These are phyloP conservation scores for Agrochola lychnidis DNA, from an alignment of 2,888 invertebrate species.

Conservation along the genomic window DNA sequence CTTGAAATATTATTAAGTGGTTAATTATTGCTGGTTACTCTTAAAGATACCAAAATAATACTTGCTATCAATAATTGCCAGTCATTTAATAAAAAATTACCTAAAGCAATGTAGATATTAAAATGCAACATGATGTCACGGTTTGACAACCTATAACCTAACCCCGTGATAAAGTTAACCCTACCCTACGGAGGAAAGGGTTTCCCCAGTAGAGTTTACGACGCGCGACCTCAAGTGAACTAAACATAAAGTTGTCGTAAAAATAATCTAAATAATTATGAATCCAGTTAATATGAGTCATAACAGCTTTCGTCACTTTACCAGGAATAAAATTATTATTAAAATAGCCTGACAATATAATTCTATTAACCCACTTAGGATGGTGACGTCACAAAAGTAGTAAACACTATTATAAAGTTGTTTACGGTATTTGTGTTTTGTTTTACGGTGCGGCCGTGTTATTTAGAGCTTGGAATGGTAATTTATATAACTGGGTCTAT, in stretches of 20 bases:
- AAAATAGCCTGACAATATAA: constrained; percentile 52
- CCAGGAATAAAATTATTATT: constrained; percentile 43
- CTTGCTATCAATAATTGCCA: neutral
- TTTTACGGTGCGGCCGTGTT: constrained; percentile 22
- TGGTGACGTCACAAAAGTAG: constrained; percentile 42
- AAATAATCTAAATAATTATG: constrained; percentile 51
- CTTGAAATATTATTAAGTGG: neutral
- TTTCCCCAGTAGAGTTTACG: neutral
- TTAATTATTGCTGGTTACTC: neutral
- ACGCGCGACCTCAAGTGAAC: constrained; percentile 27
- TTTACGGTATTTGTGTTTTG: constrained; percentile 48
- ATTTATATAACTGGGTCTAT: constrained; percentile 21
- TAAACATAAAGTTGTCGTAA: constrained; percentile 34
- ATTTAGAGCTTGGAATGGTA: constrained; percentile 23
- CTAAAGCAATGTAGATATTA: neutral
- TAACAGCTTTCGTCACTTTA: constrained; percentile 53
- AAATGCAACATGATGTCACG: neutral
- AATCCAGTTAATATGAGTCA: constrained; percentile 39
- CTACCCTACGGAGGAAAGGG: neutral
- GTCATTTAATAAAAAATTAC: neutral
- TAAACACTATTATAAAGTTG: constrained; percentile 53
- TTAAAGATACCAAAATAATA: neutral
- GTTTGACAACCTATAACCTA: neutral
- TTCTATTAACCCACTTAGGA: constrained; percentile 62
- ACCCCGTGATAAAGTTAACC: neutral